These are phyloP conservation scores for Dione juno DNA, from an alignment of 2,888 invertebrate genomes.

Conservation along the genomic window DNA sequence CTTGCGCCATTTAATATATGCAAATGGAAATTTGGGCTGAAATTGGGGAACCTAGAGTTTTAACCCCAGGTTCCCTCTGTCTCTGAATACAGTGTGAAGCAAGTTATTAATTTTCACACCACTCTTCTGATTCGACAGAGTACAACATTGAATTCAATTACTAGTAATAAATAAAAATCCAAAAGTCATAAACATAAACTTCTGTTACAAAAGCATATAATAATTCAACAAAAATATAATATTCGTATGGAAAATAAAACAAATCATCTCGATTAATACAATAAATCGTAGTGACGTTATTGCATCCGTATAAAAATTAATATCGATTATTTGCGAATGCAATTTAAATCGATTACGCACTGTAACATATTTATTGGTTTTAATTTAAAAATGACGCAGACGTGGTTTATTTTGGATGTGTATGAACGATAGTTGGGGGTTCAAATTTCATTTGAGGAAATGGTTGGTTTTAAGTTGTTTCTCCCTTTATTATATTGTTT, in stretches of 20 bases:
- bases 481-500: too few species aligned
- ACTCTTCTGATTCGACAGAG: too few species aligned
- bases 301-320: slow-evolving; percentile 42
- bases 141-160: too few species aligned
- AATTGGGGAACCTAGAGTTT: too few species aligned
- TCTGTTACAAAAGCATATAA: neutral
- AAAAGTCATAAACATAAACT: neutral
- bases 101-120: too few species aligned
- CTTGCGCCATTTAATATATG: too few species aligned
- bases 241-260: slow-evolving; percentile 35
- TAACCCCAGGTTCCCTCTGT: too few species aligned
- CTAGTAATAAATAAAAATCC: too few species aligned
- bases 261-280: slow-evolving; percentile 38
- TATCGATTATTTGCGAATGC: slow-evolving; percentile 45
- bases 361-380: slow-evolving; percentile 52
- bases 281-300: slow-evolving; percentile 40
- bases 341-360: slow-evolving; percentile 46
- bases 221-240: slow-evolving; percentile 28
- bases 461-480: too few species aligned
- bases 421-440: neutral
- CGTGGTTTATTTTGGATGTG: neutral
- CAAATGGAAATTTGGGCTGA: too few species aligned
- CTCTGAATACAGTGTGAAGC: too few species aligned
- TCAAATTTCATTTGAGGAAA: neutral
- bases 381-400: slow-evolving; percentile 47